Evolutionary conservation across 2,113 vertebrate species (phyloP), one percentile per base, ranked within the genome.

Genomic region (Oplegnathus fasciatus): DNA sequence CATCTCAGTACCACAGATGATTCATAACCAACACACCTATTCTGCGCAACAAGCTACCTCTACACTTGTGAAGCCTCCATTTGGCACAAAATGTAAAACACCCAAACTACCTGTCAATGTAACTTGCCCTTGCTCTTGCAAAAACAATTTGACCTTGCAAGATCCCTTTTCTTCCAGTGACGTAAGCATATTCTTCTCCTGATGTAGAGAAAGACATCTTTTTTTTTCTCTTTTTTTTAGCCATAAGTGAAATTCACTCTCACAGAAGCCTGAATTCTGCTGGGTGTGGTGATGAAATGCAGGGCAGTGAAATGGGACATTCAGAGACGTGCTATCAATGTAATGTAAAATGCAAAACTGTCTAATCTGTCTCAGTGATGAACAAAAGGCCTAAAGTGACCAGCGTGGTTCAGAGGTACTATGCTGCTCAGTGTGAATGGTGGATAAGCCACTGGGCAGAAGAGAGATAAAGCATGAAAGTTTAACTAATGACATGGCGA

Each of bases 271-370:
- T 18, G 4, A 48, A 34, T 24, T 46, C 18, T 68, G n/a, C 54
- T 14, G 20, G 13, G 44, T 30, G 44, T 9, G 5, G 14, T 37
- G 46, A n/a, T 67, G 58, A 81, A 48, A 75, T 50, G 40, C 22
- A 17, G 46, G 46, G 50, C 46, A 71, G 1, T 75, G 24, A n/a
- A 82, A 78, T 37, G 1, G n/a, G 20, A 44, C 9, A 70, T 68
- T 78, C 44, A 83, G 32, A 17, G 24, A 70, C 5, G 30, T 74
- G 48, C n/a, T 75, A 66, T 78, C 58, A 73, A 26, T 15, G 37
- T 17, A 64, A 76, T 46, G n/a, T 89, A 82, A 93, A 92, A 94
- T 93, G 94, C 90, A 92, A 94, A 94, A 54, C 79, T 5, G 20
- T 42, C 50, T 88, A 62, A 89, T 89, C 88, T 86, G 15, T 78